Evolutionary conservation across 2,113 vertebrate genomes (phyloP).

Genomic region (Vireo altiloquus): DNA sequence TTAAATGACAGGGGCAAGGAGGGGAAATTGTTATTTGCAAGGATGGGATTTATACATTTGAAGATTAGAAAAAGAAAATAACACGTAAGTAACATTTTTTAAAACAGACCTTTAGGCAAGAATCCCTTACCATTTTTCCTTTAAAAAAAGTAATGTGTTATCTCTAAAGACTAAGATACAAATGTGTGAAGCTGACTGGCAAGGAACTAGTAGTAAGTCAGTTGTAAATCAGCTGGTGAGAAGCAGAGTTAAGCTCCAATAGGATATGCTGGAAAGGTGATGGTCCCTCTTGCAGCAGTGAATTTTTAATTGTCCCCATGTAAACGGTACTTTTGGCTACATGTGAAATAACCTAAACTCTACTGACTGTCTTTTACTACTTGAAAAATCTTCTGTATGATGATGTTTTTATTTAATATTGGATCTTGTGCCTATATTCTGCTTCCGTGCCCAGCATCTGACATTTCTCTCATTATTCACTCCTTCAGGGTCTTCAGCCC

Average conservation of each 20-base stretch:
- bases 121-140: not conserved
- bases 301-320: not conserved
- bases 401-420: not conserved
- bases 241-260: not conserved
- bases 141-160: not conserved
- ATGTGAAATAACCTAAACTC: not conserved
- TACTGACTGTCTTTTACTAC: not conserved
- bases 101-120: not conserved
- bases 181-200: not conserved
- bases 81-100: not conserved
- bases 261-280: not conserved
- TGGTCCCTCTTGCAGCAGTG: not conserved
- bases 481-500: not conserved
- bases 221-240: not conserved
- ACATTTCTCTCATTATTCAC: rapidly evolving
- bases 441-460: not conserved
- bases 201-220: not conserved
- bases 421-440: not conserved
- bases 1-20: not conserved
- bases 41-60: not conserved
- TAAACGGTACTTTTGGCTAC: not conserved
- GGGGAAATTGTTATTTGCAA: not conserved
- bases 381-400: not conserved
- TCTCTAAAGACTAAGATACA: not conserved
- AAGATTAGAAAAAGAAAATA: not conserved